Conservation (phyloP, 2,888 invertebrate species). For the Dioctria rufipes region DNA sequence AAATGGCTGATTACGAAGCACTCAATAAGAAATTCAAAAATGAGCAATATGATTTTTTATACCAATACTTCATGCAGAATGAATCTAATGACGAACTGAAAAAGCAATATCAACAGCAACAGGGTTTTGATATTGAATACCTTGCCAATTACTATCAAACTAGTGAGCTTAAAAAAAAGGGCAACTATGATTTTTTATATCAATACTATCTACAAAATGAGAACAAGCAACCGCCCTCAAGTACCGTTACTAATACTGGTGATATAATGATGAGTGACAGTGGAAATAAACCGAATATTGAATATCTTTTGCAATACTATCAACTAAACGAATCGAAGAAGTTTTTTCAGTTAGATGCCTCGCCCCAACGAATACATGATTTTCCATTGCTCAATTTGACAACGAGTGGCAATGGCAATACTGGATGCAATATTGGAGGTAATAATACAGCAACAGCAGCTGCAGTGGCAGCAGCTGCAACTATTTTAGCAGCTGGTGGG, state of each 20-base stretch:
- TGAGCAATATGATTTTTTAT: constrained; percentile 68
- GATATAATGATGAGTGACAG: neutral
- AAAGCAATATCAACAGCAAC: constrained; percentile 62
- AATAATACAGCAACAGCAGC: constrained; percentile 56
- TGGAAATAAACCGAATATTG: constrained; percentile 67
- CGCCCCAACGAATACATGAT: constrained; percentile 69
- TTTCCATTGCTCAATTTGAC: constrained; percentile 63
- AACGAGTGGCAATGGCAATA: constrained; percentile 56
- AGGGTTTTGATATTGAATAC: constrained; percentile 66
- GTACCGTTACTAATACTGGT: neutral
- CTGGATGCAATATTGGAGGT: constrained; percentile 33
- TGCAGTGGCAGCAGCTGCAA: constrained; percentile 55
- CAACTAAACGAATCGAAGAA: constrained; percentile 71
- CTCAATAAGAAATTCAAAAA: constrained; percentile 64
- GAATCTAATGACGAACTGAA: constrained; percentile 64
- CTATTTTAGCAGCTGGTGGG: constrained; percentile 63
- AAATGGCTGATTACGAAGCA: constrained; percentile 61
- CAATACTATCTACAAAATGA: constrained; percentile 69
- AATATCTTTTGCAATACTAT: constrained; percentile 70
- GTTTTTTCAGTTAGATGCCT: constrained; percentile 72
- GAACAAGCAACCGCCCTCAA: constrained; percentile 54
- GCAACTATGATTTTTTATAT: constrained; percentile 69
- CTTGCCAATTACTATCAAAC: constrained; percentile 69
- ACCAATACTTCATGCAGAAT: constrained; percentile 69
- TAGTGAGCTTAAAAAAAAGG: constrained; percentile 68